Percentiles rank a stretch among this genome's conserved stretches.
phyloP scores from a whole-genome alignment of 2,797 vertebrate species.

The Scyliorhinus canicula region DNA sequence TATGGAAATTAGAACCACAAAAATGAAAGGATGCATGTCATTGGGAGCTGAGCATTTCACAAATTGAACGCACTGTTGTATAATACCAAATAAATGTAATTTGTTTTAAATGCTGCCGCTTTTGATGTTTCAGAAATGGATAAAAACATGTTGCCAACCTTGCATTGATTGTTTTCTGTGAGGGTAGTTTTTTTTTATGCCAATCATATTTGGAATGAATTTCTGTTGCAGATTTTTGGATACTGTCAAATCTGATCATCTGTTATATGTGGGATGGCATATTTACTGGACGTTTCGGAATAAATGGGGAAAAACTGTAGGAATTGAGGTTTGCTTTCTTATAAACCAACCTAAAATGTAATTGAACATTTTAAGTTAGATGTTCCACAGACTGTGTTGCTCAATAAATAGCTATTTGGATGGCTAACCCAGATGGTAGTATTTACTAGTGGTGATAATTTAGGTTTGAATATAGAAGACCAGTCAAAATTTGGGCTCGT shows the following conservation, averaged over 20 bases:
- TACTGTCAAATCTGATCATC: background rate
- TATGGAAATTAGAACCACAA: background rate
- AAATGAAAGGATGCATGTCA: background rate
- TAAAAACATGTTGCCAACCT: conserved; percentile 8
- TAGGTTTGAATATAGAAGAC: background rate
- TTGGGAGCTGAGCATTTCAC: background rate
- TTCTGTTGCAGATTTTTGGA: background rate
- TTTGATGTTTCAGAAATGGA: background rate
- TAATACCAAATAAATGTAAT: background rate
- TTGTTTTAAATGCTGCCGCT: background rate
- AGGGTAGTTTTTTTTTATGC: background rate
- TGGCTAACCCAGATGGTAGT: background rate
- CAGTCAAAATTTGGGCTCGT: background rate
- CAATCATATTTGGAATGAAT: background rate
- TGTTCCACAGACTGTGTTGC: background rate
- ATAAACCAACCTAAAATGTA: background rate
- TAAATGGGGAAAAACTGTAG: background rate
- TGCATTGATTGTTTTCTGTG: background rate
- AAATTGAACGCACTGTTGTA: background rate
- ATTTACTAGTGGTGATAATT: background rate
- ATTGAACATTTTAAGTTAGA: background rate
- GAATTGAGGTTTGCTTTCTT: background rate
- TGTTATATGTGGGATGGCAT: background rate
- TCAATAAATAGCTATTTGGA: background rate
- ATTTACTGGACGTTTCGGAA: background rate